Percentiles rank a stretch among this genome's conserved stretches.
Evolutionary conservation across 2,113 vertebrate genomes (phyloP).

Genomic region (Oriolus oriolus): DNA sequence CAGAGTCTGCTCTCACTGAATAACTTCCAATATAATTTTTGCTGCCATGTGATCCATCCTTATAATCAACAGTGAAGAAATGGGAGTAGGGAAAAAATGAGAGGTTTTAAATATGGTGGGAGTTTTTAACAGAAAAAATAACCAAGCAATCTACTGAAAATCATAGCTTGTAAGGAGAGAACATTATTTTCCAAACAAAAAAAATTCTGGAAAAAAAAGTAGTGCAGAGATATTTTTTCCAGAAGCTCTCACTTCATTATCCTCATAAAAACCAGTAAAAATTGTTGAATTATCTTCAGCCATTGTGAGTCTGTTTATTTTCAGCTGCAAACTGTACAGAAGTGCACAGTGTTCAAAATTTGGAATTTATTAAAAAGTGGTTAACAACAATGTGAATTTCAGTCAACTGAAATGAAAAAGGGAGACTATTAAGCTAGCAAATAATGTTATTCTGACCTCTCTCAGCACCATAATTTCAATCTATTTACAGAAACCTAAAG

Average conservation of each 20-base stretch:
- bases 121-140: not conserved
- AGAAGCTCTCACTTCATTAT: slow-evolving; percentile 72
- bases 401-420: slow-evolving; percentile 40
- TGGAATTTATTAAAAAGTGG: slow-evolving; percentile 52
- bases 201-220: slow-evolving; percentile 50
- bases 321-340: slow-evolving; percentile 17
- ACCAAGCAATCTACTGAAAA: not conserved
- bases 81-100: not conserved
- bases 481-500: slow-evolving; percentile 30
- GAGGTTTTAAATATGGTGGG: not conserved
- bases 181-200: slow-evolving; percentile 23
- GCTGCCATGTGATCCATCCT: not conserved
- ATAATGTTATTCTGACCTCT: slow-evolving; percentile 25
- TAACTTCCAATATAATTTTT: not conserved
- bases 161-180: not conserved
- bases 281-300: slow-evolving; percentile 56
- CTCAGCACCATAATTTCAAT: slow-evolving; percentile 9
- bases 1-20: not conserved
- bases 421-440: not conserved
- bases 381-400: slow-evolving; percentile 31
- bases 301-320: slow-evolving; percentile 57
- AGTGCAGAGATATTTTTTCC: slow-evolving; percentile 47
- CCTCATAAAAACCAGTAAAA: slow-evolving; percentile 55
- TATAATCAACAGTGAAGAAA: not conserved
- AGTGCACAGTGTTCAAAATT: slow-evolving; percentile 22